A percentile compares a stretch with the other conserved stretches of the same genome.
Conservation (phyloP, 1,140 invertebrate genomes). For the Drosophila nasuta region DNA sequence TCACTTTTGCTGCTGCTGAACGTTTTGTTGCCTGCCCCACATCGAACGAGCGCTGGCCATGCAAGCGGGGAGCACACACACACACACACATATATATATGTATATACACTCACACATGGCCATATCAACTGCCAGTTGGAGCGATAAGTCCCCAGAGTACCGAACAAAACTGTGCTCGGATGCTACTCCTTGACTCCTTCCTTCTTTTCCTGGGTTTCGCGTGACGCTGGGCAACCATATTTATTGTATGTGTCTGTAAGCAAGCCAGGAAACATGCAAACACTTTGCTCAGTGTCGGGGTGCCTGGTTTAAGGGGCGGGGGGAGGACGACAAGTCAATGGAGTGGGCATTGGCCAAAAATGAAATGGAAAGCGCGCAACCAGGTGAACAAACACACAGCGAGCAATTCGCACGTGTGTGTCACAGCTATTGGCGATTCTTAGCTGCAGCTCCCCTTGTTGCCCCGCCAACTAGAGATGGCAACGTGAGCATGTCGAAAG, state of each 20-base stretch:
- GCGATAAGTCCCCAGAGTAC: conserved; percentile 67
- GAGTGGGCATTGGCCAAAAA: conserved; percentile 43
- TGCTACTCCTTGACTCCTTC: background rate
- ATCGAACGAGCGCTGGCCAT: conserved; percentile 57
- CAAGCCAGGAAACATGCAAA: conserved; percentile 62
- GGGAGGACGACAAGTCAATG: background rate
- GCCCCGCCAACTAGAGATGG: conserved; percentile 11
- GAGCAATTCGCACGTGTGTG: conserved; percentile 32
- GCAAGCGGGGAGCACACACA: conserved; percentile 29
- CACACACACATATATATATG: conserved; percentile 4
- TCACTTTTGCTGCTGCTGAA: conserved; percentile 73
- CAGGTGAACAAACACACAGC: conserved; percentile 50
- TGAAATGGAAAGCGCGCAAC: conserved; percentile 74
- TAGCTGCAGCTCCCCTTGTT: conserved; percentile 19
- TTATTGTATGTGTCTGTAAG: conserved; percentile 59
- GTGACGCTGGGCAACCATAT: conserved; percentile 64
- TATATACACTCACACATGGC: conserved; percentile 28
- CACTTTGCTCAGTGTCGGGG: conserved; percentile 42
- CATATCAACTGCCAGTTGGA: conserved; percentile 59
- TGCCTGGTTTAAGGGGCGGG: background rate
- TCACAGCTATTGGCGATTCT: conserved; percentile 38
- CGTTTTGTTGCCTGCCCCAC: conserved; percentile 68
- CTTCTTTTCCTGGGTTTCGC: conserved; percentile 37
- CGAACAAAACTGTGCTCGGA: conserved; percentile 66
- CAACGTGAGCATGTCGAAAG: background rate